These are phyloP conservation scores for Seriola rivoliana DNA, from an alignment of 2,113 vertebrate species.

Conservation along the genomic window DNA sequence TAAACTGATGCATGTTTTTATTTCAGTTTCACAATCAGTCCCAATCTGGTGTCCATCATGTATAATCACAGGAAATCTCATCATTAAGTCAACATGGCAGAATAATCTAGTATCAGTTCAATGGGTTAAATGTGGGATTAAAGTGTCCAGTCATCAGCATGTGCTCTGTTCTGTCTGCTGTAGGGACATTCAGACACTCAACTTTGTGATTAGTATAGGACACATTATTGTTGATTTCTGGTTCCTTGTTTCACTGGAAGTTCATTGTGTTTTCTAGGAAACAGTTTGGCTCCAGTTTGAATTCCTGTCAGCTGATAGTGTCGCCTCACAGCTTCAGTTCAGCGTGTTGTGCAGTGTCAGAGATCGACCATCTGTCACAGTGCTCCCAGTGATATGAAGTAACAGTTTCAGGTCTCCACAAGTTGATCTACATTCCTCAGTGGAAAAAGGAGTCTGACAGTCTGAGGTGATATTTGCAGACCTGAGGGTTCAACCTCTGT, in stretches of 20 bases:
- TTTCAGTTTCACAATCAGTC: too few relatives aligned
- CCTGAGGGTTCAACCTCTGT: too few relatives aligned
- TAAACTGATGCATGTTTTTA: too few relatives aligned
- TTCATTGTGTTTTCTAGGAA: slow-evolving; percentile 28
- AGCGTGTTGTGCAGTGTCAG: background rate
- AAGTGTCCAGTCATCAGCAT: too few relatives aligned
- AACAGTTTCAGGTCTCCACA: background rate
- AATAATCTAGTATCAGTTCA: too few relatives aligned
- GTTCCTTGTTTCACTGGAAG: background rate
- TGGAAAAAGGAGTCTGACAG: background rate
- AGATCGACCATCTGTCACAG: background rate
- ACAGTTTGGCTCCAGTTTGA: background rate
- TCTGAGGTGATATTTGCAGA: too few relatives aligned
- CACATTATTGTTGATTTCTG: background rate
- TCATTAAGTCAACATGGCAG: too few relatives aligned
- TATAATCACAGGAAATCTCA: too few relatives aligned
- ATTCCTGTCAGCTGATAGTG: slow-evolving; percentile 1
- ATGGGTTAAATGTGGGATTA: too few relatives aligned
- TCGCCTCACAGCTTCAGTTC: background rate
- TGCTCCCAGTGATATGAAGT: background rate
- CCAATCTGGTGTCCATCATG: too few relatives aligned
- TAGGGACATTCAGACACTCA: too few relatives aligned
- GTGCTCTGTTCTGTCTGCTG: too few relatives aligned
- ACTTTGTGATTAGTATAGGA: background rate
- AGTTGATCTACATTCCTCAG: background rate